Percentiles rank a stretch among this genome's conserved stretches.
phyloP scores from a whole-genome alignment of 2,113 vertebrate genomes.

The Actenoides lindsayi region DNA sequence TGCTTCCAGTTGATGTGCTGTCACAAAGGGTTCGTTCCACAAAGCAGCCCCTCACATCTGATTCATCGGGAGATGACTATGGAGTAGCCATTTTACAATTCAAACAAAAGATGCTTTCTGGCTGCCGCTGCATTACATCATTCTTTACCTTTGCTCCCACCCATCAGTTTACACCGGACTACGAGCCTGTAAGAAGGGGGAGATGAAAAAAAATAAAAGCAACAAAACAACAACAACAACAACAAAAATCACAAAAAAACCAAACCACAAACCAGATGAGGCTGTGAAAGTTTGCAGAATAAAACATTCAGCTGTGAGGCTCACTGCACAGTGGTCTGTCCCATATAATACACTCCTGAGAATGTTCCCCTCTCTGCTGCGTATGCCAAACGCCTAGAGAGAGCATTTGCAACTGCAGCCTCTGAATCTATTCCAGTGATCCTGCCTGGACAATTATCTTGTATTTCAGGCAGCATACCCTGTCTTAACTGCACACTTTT shows the following conservation, averaged over 20 bases:
- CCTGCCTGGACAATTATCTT: constrained; percentile 37
- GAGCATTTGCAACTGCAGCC: neutral
- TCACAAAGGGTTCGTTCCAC: constrained; percentile 66
- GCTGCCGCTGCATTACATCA: constrained; percentile 80
- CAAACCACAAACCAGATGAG: neutral
- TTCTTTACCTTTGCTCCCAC: constrained; percentile 75
- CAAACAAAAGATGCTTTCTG: constrained; percentile 79
- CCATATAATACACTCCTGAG: neutral
- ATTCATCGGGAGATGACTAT: constrained; percentile 71
- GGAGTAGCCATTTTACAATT: constrained; percentile 70
- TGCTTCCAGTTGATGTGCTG: constrained; percentile 58
- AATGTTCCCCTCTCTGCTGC: neutral
- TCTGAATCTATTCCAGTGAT: neutral
- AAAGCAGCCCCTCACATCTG: constrained; percentile 74
- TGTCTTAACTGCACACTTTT: constrained; percentile 50
- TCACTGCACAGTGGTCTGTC: neutral
- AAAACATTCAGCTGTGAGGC: constrained; percentile 42
- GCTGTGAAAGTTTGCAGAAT: neutral
- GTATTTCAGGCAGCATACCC: constrained; percentile 25
- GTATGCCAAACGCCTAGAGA: neutral
- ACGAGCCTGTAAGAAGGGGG: constrained; percentile 58
- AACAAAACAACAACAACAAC: neutral
- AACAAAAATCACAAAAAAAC: neutral
- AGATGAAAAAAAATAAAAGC: neutral
- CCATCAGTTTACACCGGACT: constrained; percentile 55